Evolutionary conservation across 2,797 vertebrate species (phyloP).

Genomic region (Oophaga sylvatica): DNA sequence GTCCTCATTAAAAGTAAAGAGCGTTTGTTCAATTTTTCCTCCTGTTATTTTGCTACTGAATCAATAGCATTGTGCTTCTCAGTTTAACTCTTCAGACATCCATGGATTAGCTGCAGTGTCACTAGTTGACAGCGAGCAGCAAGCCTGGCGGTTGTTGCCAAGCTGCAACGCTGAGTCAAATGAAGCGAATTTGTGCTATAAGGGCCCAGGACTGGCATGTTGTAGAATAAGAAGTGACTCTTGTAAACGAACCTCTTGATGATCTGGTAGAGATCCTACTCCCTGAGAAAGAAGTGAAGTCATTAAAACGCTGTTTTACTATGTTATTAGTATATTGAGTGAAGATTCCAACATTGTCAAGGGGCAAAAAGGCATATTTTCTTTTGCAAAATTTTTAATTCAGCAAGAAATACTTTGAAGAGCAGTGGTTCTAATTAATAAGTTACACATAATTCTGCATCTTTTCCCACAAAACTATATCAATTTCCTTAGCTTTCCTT

Average conservation of each 20-base stretch:
- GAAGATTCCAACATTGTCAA: neutral
- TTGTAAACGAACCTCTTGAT: slow-evolving; percentile 6
- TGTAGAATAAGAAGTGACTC: neutral
- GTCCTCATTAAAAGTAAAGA: slow-evolving; percentile 36
- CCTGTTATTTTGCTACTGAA: slow-evolving; percentile 35
- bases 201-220: neutral
- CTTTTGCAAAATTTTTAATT: neutral
- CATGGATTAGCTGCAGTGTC: neutral
- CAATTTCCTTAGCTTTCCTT: no score
- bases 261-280: neutral
- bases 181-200: slow-evolving; percentile 13
- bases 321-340: neutral
- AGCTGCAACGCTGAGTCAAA: slow-evolving; percentile 29
- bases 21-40: slow-evolving; percentile 21
- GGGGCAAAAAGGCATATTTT: neutral
- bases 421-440: no score
- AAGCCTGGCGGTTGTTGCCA: neutral
- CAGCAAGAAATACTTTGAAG: neutral
- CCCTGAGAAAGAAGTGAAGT: neutral
- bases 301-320: neutral
- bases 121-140: neutral
- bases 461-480: no score
- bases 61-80: slow-evolving; percentile 25
- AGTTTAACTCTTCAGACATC: slow-evolving; percentile 27
- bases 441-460: no score